Conservation (phyloP, 2,113 vertebrate species). For the Corvus cornix region DNA sequence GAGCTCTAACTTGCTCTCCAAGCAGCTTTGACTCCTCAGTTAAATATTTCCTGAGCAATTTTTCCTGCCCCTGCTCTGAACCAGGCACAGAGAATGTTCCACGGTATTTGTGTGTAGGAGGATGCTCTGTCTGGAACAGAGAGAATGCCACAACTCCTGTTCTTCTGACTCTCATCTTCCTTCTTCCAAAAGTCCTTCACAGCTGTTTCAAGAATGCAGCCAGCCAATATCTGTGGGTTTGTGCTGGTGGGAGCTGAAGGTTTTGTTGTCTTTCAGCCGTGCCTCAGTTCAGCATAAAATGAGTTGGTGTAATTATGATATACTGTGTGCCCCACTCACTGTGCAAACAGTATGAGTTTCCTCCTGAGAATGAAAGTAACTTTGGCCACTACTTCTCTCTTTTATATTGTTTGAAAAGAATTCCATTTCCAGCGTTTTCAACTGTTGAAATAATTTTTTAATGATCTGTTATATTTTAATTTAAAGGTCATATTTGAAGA, state of each 20-base stretch:
- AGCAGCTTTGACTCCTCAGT: neutral
- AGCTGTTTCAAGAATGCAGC: neutral
- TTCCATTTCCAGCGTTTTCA: neutral
- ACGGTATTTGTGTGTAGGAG: neutral
- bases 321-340: neutral
- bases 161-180: neutral
- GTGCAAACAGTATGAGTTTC: neutral
- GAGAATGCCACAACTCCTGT: neutral
- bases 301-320: neutral
- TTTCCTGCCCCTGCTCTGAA: neutral
- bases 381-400: neutral
- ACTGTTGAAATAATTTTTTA: neutral
- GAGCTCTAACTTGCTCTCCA: neutral
- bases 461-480: constrained; percentile 41
- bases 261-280: neutral
- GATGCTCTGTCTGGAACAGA: neutral
- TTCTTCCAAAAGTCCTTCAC: neutral
- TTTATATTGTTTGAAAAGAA: neutral
- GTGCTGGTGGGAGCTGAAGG: neutral
- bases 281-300: neutral
- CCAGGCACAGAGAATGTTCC: accelerated
- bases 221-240: neutral
- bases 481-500: constrained; percentile 49
- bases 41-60: neutral
- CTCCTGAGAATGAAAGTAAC: neutral